phyloP scores from a whole-genome alignment of 2,113 vertebrate genomes.

The Recurvirostra avosetta region DNA sequence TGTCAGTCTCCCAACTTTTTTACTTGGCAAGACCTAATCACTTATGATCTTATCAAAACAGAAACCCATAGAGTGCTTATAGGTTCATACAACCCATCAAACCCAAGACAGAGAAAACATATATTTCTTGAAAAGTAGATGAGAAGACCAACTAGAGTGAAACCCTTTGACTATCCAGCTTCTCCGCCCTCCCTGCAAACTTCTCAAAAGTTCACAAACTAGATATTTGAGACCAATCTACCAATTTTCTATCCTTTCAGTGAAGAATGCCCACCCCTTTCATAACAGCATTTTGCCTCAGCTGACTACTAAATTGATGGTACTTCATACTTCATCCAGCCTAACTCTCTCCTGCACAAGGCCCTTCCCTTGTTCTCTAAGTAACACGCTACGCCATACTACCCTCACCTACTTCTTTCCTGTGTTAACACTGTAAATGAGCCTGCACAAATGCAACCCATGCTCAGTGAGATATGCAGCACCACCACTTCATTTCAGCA shows the following conservation, averaged over 20 bases:
- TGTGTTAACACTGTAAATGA: neutral
- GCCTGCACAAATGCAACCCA: neutral
- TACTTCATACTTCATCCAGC: neutral
- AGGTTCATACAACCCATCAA: neutral
- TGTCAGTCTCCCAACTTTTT: neutral
- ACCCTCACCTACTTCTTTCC: neutral
- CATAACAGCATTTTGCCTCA: neutral
- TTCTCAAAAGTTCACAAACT: neutral
- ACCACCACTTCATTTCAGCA: neutral
- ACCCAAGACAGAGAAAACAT: neutral
- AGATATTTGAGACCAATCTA: neutral
- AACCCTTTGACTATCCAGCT: neutral
- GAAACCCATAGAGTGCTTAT: neutral
- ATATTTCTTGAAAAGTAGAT: neutral
- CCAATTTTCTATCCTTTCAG: neutral
- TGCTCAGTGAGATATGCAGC: neutral
- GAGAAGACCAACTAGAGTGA: neutral
- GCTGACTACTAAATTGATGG: neutral
- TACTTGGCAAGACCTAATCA: no score
- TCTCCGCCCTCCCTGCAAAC: neutral
- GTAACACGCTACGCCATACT: neutral
- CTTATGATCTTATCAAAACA: neutral
- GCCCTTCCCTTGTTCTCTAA: neutral
- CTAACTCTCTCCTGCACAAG: neutral
- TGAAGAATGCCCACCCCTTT: neutral